A percentile compares a stretch with the other conserved stretches of the same genome.
Evolutionary conservation across 1,140 invertebrate genomes (phyloP).

Genomic region (Rhynchophorus ferrugineus): DNA sequence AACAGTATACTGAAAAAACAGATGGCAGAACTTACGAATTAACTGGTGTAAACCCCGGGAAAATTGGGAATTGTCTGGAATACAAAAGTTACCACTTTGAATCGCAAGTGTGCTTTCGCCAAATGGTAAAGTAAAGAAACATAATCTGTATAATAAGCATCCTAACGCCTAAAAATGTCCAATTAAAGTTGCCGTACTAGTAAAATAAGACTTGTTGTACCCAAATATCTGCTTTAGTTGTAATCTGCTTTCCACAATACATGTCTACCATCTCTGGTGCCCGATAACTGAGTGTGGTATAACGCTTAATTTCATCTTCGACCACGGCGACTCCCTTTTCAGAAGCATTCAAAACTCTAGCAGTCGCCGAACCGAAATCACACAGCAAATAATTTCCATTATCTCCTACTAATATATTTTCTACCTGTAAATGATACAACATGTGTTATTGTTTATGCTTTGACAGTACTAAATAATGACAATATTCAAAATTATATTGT

Average conservation of each 20-base stretch:
- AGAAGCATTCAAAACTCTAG: slow-evolving; percentile 66
- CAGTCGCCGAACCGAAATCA: slow-evolving; percentile 55
- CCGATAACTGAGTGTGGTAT: slow-evolving; percentile 89
- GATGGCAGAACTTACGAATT: slow-evolving; percentile 45
- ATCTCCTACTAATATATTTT: slow-evolving; percentile 66
- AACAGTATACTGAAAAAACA: no score
- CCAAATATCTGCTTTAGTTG: slow-evolving; percentile 92
- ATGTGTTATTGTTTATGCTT: background rate
- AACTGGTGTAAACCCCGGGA: slow-evolving; percentile 53
- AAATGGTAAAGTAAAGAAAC: slow-evolving; percentile 88
- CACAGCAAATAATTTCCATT: slow-evolving; percentile 32
- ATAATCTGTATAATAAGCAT: slow-evolving; percentile 85
- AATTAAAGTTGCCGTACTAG: background rate
- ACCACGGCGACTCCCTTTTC: slow-evolving; percentile 64
- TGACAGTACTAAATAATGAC: background rate
- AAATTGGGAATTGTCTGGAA: slow-evolving; percentile 78
- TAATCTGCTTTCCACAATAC: slow-evolving; percentile 79
- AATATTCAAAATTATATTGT: background rate
- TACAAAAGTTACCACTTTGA: slow-evolving; percentile 80
- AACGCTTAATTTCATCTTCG: slow-evolving; percentile 90
- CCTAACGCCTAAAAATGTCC: slow-evolving; percentile 65
- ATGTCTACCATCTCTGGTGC: slow-evolving; percentile 95
- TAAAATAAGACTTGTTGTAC: slow-evolving; percentile 40
- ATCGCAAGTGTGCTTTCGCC: slow-evolving; percentile 91
- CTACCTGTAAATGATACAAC: slow-evolving; percentile 53